A percentile compares a stretch with the other conserved stretches of the same genome.
Evolutionary conservation across 1,140 invertebrate species (phyloP).

Genomic region (Cepaea nemoralis): DNA sequence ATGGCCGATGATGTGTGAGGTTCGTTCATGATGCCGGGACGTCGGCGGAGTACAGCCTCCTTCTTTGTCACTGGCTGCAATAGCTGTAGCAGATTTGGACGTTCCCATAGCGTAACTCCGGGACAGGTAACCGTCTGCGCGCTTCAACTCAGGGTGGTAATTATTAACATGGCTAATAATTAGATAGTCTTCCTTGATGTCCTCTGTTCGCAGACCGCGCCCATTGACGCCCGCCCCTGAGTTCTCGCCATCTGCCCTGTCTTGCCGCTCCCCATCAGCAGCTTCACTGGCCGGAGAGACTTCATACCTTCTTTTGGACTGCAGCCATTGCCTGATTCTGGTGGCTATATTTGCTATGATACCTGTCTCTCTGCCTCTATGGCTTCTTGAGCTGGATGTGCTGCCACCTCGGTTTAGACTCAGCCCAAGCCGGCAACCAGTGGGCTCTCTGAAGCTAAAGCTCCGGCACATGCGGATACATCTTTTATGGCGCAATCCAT

Average conservation of each 20-base stretch:
- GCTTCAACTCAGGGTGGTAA: conserved; percentile 37
- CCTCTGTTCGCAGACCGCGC: not conserved
- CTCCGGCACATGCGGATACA: conserved; percentile 36
- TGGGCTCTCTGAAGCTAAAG: conserved; percentile 16
- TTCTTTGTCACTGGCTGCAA: not conserved
- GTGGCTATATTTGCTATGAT: conserved; percentile 21
- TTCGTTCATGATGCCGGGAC: not conserved
- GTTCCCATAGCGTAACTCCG: not conserved
- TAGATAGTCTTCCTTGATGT: conserved; percentile 33
- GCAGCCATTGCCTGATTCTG: conserved; percentile 32
- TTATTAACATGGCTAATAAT: conserved; percentile 29
- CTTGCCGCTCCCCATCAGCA: not conserved
- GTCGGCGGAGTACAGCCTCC: not conserved
- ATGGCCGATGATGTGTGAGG: not conserved
- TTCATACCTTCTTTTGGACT: conserved; percentile 37
- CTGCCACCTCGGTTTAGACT: not conserved
- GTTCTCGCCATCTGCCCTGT: not conserved
- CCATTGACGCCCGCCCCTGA: not conserved
- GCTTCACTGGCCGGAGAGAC: conserved; percentile 24
- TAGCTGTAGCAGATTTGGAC: conserved; percentile 14
- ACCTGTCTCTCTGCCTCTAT: not conserved
- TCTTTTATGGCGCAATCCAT: conserved; percentile 11
- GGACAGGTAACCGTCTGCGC: conserved; percentile 6
- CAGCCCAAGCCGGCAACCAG: not conserved
- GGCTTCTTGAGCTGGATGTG: not conserved